phyloP scores from a whole-genome alignment of 2,113 vertebrate species.

The Coptodon rendalli region DNA sequence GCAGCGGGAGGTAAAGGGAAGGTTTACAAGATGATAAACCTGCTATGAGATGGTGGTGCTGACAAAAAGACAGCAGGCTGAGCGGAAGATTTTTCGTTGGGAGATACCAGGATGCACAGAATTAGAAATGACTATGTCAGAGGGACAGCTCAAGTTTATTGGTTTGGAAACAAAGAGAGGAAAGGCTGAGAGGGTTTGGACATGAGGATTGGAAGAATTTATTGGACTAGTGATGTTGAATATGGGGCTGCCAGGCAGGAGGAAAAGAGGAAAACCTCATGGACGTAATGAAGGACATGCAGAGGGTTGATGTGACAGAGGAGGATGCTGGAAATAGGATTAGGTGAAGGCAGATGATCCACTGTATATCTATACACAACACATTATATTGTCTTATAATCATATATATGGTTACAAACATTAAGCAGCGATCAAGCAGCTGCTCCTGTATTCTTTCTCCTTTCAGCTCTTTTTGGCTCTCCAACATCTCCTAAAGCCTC shows the following conservation, averaged over 20 bases:
- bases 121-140: not conserved
- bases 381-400: not conserved
- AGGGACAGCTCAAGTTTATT: not conserved
- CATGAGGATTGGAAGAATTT: not conserved
- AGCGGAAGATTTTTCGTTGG: fast-evolving
- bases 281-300: not conserved
- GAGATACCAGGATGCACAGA: not conserved
- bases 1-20: not conserved
- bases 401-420: not conserved
- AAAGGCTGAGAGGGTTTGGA: not conserved
- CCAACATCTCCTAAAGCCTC: not conserved
- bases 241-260: not conserved
- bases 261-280: not conserved
- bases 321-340: not conserved
- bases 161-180: not conserved
- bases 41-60: not conserved
- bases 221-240: not conserved
- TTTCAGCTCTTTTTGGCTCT: not conserved
- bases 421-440: not conserved
- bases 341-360: not conserved
- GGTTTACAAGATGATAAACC: not conserved
- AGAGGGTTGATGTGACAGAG: not conserved
- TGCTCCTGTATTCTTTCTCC: not conserved
- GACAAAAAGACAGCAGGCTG: not conserved
- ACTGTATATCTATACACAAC: not conserved